A percentile compares a stretch with the other conserved stretches of the same genome.
Evolutionary conservation across 2,797 vertebrate genomes (phyloP).

Genomic region (Steatocranus sp.): DNA sequence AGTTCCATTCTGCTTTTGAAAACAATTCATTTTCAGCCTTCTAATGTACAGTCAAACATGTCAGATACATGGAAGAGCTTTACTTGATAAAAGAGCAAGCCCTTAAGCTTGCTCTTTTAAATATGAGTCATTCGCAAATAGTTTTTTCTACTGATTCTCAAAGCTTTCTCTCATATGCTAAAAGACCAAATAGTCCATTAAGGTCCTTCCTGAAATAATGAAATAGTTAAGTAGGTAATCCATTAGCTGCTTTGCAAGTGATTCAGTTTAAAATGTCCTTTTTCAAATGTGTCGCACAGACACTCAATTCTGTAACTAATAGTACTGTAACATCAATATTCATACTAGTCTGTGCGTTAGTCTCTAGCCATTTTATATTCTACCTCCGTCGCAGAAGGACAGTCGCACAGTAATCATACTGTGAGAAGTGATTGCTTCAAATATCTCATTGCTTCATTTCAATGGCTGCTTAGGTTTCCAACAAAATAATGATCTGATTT

Average conservation of each 20-base stretch:
- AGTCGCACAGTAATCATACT: slow-evolving; percentile 16
- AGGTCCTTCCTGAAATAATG: background rate
- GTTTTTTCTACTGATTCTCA: background rate
- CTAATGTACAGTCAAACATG: background rate
- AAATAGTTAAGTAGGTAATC: background rate
- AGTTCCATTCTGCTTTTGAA: background rate
- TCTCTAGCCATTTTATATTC: slow-evolving; percentile 27
- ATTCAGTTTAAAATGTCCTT: background rate
- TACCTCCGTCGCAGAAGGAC: slow-evolving; percentile 18
- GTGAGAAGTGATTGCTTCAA: background rate
- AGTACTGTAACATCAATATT: slow-evolving; percentile 8
- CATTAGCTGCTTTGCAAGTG: background rate
- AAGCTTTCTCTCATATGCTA: background rate
- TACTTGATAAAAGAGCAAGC: background rate
- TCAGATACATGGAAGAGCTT: background rate
- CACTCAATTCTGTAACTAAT: background rate
- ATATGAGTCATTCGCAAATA: background rate
- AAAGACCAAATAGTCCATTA: background rate
- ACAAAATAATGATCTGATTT: slow-evolving; percentile 41
- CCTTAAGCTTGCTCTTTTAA: background rate
- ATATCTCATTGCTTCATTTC: slow-evolving; percentile 27
- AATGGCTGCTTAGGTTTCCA: slow-evolving; percentile 27
- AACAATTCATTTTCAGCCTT: background rate
- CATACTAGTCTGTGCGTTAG: background rate
- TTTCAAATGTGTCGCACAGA: background rate